Evolutionary conservation across 1,140 invertebrate genomes (phyloP).

Genomic region (Macrosteles quadrilineatus): DNA sequence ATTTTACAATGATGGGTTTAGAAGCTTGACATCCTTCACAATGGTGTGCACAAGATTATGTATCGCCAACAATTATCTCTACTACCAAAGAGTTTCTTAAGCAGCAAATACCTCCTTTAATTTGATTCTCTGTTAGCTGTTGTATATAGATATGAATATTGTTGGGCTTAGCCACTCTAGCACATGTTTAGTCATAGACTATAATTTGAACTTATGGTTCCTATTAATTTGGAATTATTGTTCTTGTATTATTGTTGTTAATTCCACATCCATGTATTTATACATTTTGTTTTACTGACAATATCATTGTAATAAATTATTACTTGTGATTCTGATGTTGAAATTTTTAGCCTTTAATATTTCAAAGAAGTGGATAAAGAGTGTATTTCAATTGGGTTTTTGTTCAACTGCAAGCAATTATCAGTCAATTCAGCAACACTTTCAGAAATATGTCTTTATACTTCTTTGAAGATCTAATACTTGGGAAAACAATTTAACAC

Average conservation of each 20-base stretch:
- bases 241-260: background rate
- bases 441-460: too few relatives aligned
- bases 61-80: background rate
- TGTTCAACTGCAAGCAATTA: too few relatives aligned
- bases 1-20: background rate
- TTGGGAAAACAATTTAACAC: too few relatives aligned
- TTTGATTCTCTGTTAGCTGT: background rate
- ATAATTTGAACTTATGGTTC: slow-evolving; percentile 2
- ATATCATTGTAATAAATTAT: slow-evolving; percentile 11
- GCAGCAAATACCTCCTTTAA: background rate
- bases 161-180: slow-evolving; percentile 6
- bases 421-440: too few relatives aligned
- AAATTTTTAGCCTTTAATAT: too few relatives aligned
- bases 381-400: too few relatives aligned
- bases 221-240: background rate
- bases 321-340: too few relatives aligned
- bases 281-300: background rate
- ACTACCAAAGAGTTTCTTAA: background rate
- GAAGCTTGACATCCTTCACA: background rate
- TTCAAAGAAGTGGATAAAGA: too few relatives aligned
- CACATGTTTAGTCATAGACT: background rate
- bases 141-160: background rate
- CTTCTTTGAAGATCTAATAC: too few relatives aligned
- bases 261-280: background rate
- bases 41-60: background rate